Evolutionary conservation across 2,113 vertebrate genomes (phyloP).

Genomic region (Scomber japonicus): DNA sequence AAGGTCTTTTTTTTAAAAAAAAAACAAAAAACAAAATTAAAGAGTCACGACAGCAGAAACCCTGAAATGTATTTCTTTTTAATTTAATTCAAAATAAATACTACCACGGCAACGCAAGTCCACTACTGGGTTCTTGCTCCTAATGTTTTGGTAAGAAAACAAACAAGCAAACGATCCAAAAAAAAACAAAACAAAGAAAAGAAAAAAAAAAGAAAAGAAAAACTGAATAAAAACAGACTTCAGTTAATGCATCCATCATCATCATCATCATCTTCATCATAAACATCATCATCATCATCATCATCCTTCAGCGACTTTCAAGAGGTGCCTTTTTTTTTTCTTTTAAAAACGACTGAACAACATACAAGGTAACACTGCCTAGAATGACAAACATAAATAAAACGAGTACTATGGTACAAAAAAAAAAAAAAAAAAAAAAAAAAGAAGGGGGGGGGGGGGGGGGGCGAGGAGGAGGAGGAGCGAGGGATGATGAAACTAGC

Average conservation of each 20-base stretch:
- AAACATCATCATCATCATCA: conserved; percentile 45
- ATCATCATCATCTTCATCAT: conserved; percentile 64
- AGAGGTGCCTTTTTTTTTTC: conserved; percentile 66
- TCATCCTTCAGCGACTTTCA: conserved; percentile 69
- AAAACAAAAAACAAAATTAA: too few species aligned
- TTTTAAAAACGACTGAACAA: conserved; percentile 26
- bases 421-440: too few species aligned
- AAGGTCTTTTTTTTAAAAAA: too few species aligned
- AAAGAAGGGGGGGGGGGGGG: too few species aligned
- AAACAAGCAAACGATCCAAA: conserved; percentile 80
- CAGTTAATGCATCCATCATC: conserved; percentile 77
- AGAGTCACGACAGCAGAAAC: conserved; percentile 56
- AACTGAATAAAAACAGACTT: conserved; percentile 61
- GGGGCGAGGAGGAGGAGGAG: too few species aligned
- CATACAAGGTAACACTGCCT: conserved; percentile 73
- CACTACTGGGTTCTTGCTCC: conserved; percentile 80
- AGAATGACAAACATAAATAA: conserved; percentile 78
- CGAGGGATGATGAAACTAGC: conserved; percentile 64
- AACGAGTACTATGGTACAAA: conserved; percentile 80
- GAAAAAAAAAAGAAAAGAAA: conserved; percentile 38
- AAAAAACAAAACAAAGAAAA: conserved; percentile 49
- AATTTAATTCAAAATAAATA: conserved; percentile 90
- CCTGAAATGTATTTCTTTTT: conserved; percentile 84
- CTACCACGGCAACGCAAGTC: conserved; percentile 86
- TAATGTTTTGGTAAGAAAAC: conserved; percentile 87